Evolutionary conservation across 2,888 invertebrate genomes (phyloP), one percentile per base, ranked within the genome.

Genomic region (Alviniconcha strummeri): DNA sequence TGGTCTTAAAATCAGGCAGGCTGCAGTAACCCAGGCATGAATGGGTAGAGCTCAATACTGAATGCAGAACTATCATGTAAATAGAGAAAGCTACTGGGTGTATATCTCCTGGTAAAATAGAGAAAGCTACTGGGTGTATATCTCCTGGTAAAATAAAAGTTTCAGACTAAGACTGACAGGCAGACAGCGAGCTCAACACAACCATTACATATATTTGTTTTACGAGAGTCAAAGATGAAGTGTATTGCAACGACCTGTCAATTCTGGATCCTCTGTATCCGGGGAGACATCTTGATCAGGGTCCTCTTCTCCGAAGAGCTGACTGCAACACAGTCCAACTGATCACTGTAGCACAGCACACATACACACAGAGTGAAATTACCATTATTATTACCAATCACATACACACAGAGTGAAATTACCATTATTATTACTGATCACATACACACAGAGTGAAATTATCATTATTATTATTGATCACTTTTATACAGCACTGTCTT

Each of bases 281-380:
- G 99, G 99, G 15, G 99, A 98, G 4, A 99, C 99, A 93, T 99
- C 99, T 92, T 99, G 96, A 94, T 99, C 99, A 0, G 98, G 97
- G 94, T 98, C 98, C 76, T 92, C 92, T 94, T 99, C 98, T 0
- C 99, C 99, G 95, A 99, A 99, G 19, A 99, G 95, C 94, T 99
- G 99, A 94, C 97, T 97, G 92, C 19, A 95, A 94, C 89, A 81
- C 13, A 84, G 19, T 17, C 69, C n/a, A 99, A 95, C 94, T 99
- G 99, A 36, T 36, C 36, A 94, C 97, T 97, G 92, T 36, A 95
- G 93, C 89, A 80, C 13, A 84, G 67, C 55, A 81, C 75, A 56
- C 13, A 69, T 7, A 69, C 13, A n/a, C 99, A 95, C 94, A 99
- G 99, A 94, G 97, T 97, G 91, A 19, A 95, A 93, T 89, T 75